Evolutionary conservation across 2,797 vertebrate genomes (phyloP), one percentile per base, ranked within the genome.

Genomic region (Cossypha niveicapilla): DNA sequence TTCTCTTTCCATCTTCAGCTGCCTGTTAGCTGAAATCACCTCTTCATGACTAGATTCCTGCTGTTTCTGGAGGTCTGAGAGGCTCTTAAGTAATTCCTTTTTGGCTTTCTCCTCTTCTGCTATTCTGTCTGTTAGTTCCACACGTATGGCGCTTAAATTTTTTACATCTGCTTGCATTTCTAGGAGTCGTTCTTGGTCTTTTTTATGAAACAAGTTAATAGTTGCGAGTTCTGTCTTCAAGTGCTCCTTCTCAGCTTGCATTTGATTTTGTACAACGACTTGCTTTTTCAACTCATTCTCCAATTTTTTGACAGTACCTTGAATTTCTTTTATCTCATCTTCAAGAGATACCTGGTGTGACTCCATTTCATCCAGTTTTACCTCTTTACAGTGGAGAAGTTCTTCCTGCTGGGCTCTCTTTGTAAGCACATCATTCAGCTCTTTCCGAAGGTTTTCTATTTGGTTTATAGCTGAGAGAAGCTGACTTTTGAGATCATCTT

Each of bases 341-440:
- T 99, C 98, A 95, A 99, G 97, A 86, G 97, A 97, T 91, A 98
- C 66, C 80, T 98, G 98, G 35, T 96, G 97, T 90, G 98, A 98
- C 86, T 97, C 97, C 76, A 97, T 94, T 93, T 99, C 98, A 42
- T 93, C 97, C 70, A 99, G 96, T 82, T 98, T 98, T 93, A 98
- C 96, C 63, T 99, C 98, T 94, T 98, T 98, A 81, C 97, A 97
- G 44, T 97, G 98, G 47, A 99, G 96, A 44, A 98, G 98, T 78
- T 99, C 99, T 89, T 99, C 99, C 34, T 99, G 98, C 92, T 98
- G 98, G 75, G 98, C 98, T 84, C 98, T 98, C n/a, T 98, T 98
- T 71, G 97, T 97, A 74, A 99, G 97, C 47, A 98, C 97, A 53
- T 99, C 98, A 35, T 97, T 96, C 48, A 99, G 96, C 93, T 99